Percentiles rank a stretch among this genome's conserved stretches.
Conservation (phyloP, 2,797 vertebrate genomes). For the Aulostomus chinensis region DNA sequence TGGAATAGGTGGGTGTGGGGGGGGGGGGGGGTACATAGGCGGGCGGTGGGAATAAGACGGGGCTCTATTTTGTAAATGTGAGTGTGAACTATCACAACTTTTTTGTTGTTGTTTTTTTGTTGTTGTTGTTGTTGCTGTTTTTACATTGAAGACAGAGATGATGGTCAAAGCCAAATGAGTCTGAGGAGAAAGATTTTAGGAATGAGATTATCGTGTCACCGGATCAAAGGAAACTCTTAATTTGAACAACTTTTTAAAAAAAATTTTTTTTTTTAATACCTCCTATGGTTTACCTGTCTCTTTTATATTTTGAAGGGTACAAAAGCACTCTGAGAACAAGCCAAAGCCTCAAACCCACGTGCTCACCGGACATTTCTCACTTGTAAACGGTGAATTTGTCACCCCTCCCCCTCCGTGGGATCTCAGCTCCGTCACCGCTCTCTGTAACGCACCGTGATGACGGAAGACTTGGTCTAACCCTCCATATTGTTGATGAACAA, state of each 20-base stretch:
- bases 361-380: too few species aligned
- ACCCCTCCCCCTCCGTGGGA: too few species aligned
- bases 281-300: conserved; percentile 28
- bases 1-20: too few species aligned
- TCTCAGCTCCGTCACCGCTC: too few species aligned
- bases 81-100: too few species aligned
- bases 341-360: conserved; percentile 19
- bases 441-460: conserved; percentile 10
- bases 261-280: conserved; percentile 44
- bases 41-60: conserved; percentile 15
- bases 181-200: conserved; percentile 8
- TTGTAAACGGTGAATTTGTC: too few species aligned
- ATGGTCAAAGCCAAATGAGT: conserved; percentile 14
- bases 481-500: background rate
- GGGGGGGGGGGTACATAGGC: conserved; percentile 1
- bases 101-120: background rate
- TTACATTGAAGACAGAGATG: conserved; percentile 16
- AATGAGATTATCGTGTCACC: conserved; percentile 1
- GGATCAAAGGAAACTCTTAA: conserved; percentile 7
- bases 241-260: conserved; percentile 22
- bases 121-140: conserved; percentile 9
- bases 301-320: conserved; percentile 48
- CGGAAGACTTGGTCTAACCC: too few species aligned
- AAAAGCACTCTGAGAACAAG: conserved; percentile 46
- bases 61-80: conserved; percentile 17